phyloP scores from a whole-genome alignment of 1,140 invertebrate genomes.

The Papilio polyxenes region DNA sequence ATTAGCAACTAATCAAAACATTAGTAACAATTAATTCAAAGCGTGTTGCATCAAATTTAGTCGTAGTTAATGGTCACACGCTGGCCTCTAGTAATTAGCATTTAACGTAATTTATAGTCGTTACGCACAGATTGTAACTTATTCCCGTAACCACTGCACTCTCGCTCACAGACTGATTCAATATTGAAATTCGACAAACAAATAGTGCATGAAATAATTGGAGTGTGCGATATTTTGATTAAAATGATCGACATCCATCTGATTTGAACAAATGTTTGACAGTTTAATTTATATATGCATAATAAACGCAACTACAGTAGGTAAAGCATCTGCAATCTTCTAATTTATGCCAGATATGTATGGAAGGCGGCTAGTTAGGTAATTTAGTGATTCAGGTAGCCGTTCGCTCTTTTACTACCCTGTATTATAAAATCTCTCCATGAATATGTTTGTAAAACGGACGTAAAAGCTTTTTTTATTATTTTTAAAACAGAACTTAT shows the following conservation, averaged over 20 bases:
- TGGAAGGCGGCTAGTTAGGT: background rate
- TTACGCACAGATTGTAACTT: slow-evolving; percentile 28
- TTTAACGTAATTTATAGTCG: slow-evolving; percentile 25
- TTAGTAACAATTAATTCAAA: slow-evolving; percentile 19
- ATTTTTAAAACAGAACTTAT: background rate
- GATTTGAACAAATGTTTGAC: slow-evolving; percentile 18
- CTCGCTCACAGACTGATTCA: slow-evolving; percentile 3
- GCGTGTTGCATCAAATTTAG: slow-evolving; percentile 20
- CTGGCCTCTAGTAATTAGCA: slow-evolving; percentile 26
- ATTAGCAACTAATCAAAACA: slow-evolving; percentile 18
- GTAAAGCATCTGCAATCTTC: background rate
- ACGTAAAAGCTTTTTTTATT: background rate
- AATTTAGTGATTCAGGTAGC: background rate
- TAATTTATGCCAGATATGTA: background rate
- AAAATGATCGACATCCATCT: slow-evolving; percentile 17
- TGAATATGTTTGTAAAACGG: background rate
- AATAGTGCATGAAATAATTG: slow-evolving; percentile 24
- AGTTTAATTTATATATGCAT: slow-evolving; percentile 15
- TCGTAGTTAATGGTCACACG: slow-evolving; percentile 22
- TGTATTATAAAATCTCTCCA: background rate
- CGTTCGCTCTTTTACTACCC: background rate
- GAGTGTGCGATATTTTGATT: slow-evolving; percentile 15
- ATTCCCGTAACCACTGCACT: background rate
- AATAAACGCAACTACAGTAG: slow-evolving; percentile 22
- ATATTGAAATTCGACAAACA: slow-evolving; percentile 24